These are phyloP conservation scores for Microdon myrmicae DNA, from an alignment of 2,888 invertebrate species.

Conservation along the genomic window DNA sequence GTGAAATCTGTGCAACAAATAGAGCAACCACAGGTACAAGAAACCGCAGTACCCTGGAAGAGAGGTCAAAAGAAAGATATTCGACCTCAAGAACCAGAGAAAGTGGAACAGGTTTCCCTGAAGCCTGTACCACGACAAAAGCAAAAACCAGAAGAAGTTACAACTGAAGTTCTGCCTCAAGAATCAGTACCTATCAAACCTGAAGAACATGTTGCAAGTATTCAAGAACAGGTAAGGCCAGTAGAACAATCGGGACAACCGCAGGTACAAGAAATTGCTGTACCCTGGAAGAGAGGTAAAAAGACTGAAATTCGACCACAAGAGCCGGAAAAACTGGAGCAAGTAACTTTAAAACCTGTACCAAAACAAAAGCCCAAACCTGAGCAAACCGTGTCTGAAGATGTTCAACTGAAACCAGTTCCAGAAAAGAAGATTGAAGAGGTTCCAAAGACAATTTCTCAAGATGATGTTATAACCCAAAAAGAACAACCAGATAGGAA, in stretches of 20 bases:
- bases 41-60: conserved; percentile 53
- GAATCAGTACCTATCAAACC: conserved; percentile 10
- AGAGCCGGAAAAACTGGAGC: conserved; percentile 62
- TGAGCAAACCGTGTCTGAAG: conserved; percentile 61
- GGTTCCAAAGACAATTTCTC: conserved; percentile 25
- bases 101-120: conserved; percentile 60
- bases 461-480: conserved; percentile 25
- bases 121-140: conserved; percentile 55
- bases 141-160: conserved; percentile 53
- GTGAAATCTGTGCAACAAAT: too few species aligned
- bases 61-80: conserved; percentile 55
- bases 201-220: conserved; percentile 59
- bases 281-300: conserved; percentile 60
- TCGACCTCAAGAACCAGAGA: conserved; percentile 55
- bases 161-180: conserved; percentile 49
- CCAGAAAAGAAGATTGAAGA: conserved; percentile 51
- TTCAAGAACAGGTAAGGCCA: conserved; percentile 55
- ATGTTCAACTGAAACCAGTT: conserved; percentile 66
- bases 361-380: conserved; percentile 58
- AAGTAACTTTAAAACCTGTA: conserved; percentile 62
- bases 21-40: conserved; percentile 49
- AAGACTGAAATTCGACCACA: conserved; percentile 54
- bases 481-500: conserved; percentile 41
- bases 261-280: conserved; percentile 46
- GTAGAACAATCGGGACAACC: conserved; percentile 52